Conservation (phyloP, 2,113 vertebrate species). For the Pterophyllum scalare region DNA sequence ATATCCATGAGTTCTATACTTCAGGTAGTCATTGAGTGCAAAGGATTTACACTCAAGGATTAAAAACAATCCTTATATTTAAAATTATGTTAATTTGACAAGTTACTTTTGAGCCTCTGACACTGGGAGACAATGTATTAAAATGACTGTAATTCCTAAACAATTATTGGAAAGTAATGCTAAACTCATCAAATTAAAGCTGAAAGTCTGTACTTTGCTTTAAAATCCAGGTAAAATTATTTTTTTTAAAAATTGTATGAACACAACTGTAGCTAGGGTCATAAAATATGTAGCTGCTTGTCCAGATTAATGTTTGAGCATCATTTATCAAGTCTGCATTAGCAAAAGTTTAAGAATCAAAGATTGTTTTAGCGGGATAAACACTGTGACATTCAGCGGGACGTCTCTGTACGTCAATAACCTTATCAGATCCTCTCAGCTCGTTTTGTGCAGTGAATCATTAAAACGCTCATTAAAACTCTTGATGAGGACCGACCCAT, state of each 20-base stretch:
- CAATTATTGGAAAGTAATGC: background rate
- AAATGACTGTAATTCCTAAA: background rate
- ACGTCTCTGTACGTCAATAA: background rate
- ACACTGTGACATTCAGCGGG: background rate
- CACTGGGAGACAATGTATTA: background rate
- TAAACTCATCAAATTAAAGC: background rate
- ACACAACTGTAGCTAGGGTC: background rate
- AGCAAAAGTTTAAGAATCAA: background rate
- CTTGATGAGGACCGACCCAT: constrained; percentile 47
- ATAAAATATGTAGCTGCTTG: background rate
- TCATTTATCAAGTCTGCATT: background rate
- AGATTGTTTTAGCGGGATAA: constrained; percentile 3
- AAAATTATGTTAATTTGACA: background rate
- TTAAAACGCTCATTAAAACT: constrained; percentile 57
- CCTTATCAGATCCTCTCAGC: constrained; percentile 36
- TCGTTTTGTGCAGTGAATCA: constrained; percentile 29
- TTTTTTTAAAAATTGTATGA: too few relatives aligned
- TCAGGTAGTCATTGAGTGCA: background rate
- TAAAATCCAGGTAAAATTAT: background rate
- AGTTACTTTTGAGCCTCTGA: background rate
- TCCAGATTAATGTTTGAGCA: background rate
- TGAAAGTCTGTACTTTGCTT: background rate
- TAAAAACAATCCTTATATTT: background rate
- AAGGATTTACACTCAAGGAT: background rate
- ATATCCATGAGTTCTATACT: background rate